Evolutionary conservation across 2,797 vertebrate genomes (phyloP).

Genomic region (Xenentodon cancila): DNA sequence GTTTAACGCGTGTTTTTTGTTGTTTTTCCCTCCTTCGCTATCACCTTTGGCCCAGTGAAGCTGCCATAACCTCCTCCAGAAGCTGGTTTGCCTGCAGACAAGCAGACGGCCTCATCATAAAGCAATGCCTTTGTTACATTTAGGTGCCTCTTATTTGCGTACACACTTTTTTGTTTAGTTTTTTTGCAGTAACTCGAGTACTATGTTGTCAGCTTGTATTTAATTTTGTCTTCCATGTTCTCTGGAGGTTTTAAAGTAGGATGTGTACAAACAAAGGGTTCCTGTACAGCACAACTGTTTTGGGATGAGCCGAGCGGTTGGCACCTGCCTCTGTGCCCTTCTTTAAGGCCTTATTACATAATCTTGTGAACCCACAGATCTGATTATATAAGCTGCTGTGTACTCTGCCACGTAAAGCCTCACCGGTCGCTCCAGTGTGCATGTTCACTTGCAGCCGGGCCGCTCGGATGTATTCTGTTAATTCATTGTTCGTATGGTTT

Average conservation of each 20-base stretch:
- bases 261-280: conserved; percentile 13
- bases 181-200: too few species aligned
- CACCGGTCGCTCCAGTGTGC: conserved; percentile 26
- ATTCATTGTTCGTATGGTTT: too few species aligned
- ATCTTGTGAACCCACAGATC: conserved; percentile 55
- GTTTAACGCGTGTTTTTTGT: too few species aligned
- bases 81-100: conserved; percentile 20
- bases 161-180: not conserved
- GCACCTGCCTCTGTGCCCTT: conserved; percentile 25
- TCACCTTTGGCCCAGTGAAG: conserved; percentile 78
- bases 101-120: conserved; percentile 6
- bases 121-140: not conserved
- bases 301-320: conserved; percentile 16
- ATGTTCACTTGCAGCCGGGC: conserved; percentile 24
- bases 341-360: conserved; percentile 63
- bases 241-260: too few species aligned
- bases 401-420: conserved; percentile 53
- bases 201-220: not conserved
- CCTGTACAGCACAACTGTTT: not conserved
- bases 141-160: not conserved
- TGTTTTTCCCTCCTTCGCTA: not conserved
- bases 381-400: conserved; percentile 74
- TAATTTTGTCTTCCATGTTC: not conserved
- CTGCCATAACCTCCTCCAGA: not conserved
- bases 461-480: conserved; percentile 1